phyloP scores from a whole-genome alignment of 2,113 vertebrate genomes.

The Dipodomys spectabilis region DNA sequence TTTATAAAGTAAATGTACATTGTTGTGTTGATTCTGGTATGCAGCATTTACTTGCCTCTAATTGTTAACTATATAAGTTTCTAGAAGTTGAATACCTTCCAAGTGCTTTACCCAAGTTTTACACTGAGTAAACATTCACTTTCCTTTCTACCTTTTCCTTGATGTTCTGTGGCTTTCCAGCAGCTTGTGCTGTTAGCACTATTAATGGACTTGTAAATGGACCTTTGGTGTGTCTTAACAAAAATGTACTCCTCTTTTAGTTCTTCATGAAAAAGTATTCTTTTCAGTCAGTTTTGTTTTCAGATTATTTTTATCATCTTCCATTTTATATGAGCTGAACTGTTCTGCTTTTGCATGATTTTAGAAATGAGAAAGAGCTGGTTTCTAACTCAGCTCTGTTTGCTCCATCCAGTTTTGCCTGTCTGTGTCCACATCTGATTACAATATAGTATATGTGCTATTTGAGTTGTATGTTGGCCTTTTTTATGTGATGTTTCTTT shows the following conservation, averaged over 20 bases:
- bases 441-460: not conserved
- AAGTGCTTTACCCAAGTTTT: not conserved
- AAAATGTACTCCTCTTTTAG: constrained; percentile 31
- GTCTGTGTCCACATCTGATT: not conserved
- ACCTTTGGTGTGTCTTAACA: constrained; percentile 37
- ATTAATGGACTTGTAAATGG: not conserved
- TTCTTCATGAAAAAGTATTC: constrained; percentile 26
- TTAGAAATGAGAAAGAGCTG: constrained; percentile 28
- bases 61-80: not conserved
- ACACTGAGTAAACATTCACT: not conserved
- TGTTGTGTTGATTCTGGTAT: constrained; percentile 17
- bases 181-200: not conserved
- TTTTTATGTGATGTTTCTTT: not conserved
- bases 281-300: constrained; percentile 24
- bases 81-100: not conserved
- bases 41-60: not conserved
- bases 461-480: not conserved
- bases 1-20: constrained; percentile 12
- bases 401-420: not conserved
- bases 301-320: constrained; percentile 16
- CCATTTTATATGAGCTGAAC: constrained; percentile 22
- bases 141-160: not conserved
- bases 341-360: constrained; percentile 34
- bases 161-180: not conserved
- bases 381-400: constrained; percentile 8